A percentile compares a stretch with the other conserved stretches of the same genome.
Conservation (phyloP, 2,888 invertebrate genomes). For the Xanthorhoe designata region DNA sequence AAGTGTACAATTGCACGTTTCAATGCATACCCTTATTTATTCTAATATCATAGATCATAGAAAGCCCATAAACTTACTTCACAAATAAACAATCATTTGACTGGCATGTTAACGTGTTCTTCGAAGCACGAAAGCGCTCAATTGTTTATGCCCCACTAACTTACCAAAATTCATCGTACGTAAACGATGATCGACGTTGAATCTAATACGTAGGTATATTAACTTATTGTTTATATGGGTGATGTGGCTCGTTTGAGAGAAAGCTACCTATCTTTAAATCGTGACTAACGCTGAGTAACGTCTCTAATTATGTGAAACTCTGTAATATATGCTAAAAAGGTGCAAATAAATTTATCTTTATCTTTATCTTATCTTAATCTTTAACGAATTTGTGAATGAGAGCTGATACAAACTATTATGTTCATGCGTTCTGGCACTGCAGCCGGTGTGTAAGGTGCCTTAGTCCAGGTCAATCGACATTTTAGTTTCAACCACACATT, state of each 20-base stretch:
- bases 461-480: constrained; percentile 3
- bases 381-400: not conserved
- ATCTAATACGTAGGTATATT: not conserved
- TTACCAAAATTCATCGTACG: not conserved
- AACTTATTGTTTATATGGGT: not conserved
- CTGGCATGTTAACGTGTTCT: not conserved
- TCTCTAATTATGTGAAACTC: too few relatives aligned
- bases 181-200: not conserved
- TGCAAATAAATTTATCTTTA: too few relatives aligned
- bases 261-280: not conserved
- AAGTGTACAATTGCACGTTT: too few relatives aligned
- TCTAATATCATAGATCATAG: not conserved
- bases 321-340: too few relatives aligned
- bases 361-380: too few relatives aligned
- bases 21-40: too few relatives aligned
- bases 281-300: too few relatives aligned
- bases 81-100: not conserved
- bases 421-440: not conserved
- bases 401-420: not conserved
- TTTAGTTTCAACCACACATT: constrained; percentile 7
- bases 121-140: not conserved
- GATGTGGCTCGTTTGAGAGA: not conserved
- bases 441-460: not conserved
- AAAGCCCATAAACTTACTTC: not conserved
- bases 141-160: not conserved